Evolutionary conservation across 2,797 vertebrate species (phyloP).

Genomic region (Bradypus variegatus): DNA sequence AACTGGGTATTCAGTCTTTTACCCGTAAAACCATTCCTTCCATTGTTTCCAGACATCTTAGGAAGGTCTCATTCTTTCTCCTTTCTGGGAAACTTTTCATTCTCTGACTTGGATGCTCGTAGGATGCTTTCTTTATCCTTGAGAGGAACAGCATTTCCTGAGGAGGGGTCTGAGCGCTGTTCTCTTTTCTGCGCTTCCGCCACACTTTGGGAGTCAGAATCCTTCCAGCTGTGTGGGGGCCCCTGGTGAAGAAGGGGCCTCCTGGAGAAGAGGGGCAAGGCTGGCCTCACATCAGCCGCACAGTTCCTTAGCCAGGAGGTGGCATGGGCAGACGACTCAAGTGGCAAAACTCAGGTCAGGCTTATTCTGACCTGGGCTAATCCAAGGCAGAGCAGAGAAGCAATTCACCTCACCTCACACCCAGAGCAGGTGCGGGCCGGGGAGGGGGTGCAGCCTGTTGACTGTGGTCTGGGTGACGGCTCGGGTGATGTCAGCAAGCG

Average conservation of each 20-base stretch:
- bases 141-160: background rate
- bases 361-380: background rate
- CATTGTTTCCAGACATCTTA: background rate
- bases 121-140: background rate
- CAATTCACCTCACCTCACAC: too few relatives aligned
- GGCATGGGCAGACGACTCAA: fast-evolving
- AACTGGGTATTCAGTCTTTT: background rate
- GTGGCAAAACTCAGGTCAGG: background rate
- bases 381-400: background rate
- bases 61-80: background rate
- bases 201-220: background rate
- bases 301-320: background rate
- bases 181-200: background rate
- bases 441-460: background rate
- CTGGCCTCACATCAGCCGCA: background rate
- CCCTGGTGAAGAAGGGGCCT: too few relatives aligned
- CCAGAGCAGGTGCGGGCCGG: background rate
- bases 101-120: background rate
- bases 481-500: background rate
- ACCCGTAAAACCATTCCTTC: background rate
- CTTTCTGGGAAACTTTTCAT: background rate
- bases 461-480: background rate
- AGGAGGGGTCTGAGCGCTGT: background rate
- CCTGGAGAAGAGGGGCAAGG: background rate
- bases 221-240: too few relatives aligned